Percentiles rank a stretch among this genome's conserved stretches.
These are phyloP conservation scores for Dermolepida albohirtum DNA, from an alignment of 2,888 invertebrate genomes.

Conservation along the genomic window DNA sequence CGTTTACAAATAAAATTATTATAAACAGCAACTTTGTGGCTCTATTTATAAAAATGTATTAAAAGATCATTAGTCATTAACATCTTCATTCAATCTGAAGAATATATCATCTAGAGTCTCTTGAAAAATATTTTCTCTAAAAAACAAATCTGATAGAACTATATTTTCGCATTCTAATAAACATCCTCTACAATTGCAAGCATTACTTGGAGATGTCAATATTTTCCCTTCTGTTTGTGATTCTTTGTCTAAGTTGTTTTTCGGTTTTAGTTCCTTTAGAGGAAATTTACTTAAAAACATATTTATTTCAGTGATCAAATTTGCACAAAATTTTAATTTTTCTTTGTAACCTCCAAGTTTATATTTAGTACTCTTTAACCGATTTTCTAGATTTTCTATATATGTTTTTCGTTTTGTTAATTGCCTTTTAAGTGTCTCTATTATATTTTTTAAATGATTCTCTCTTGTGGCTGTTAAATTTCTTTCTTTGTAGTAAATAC, in stretches of 20 bases:
- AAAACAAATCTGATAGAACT: slow-evolving; percentile 42
- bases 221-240: slow-evolving; percentile 34
- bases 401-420: slow-evolving; percentile 23
- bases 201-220: slow-evolving; percentile 5
- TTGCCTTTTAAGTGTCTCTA: slow-evolving; percentile 34
- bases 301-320: slow-evolving; percentile 41
- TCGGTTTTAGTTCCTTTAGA: not conserved
- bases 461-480: slow-evolving; percentile 25
- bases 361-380: slow-evolving; percentile 31
- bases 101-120: slow-evolving; percentile 36
- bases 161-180: slow-evolving; percentile 39
- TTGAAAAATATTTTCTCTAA: slow-evolving; percentile 36
- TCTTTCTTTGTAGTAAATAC: slow-evolving; percentile 17
- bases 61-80: no score
- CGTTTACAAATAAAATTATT: no score
- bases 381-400: slow-evolving; percentile 10
- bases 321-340: slow-evolving; percentile 40
- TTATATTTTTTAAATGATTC: slow-evolving; percentile 23
- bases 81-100: slow-evolving; percentile 28
- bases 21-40: no score
- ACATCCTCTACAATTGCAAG: slow-evolving; percentile 37
- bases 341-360: slow-evolving; percentile 35
- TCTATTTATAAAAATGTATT: no score
- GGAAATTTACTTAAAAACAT: slow-evolving; percentile 22
- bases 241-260: slow-evolving; percentile 6